phyloP scores from a whole-genome alignment of 2,888 invertebrate genomes.

The Galerucella nymphaeae region DNA sequence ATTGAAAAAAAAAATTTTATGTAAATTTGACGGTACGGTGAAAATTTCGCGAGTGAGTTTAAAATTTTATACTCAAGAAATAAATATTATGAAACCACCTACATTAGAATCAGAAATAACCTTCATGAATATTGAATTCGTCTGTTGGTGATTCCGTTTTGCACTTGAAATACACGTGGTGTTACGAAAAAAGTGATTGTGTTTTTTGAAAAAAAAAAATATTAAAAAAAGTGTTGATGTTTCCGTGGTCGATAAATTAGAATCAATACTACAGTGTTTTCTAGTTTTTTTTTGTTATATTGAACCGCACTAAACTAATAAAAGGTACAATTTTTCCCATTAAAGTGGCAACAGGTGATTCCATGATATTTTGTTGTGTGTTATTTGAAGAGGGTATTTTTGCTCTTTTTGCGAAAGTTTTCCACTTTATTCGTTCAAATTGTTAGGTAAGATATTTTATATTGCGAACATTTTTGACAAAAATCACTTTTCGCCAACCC shows the following conservation, averaged over 20 bases:
- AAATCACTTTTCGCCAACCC: no score
- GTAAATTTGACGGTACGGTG: no score
- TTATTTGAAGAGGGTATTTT: constrained; percentile 6
- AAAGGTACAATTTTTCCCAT: constrained; percentile 18
- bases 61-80: constrained; percentile 2
- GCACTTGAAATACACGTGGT: not conserved
- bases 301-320: constrained; percentile 16
- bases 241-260: constrained; percentile 53
- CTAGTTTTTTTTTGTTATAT: constrained; percentile 14
- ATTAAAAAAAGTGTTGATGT: constrained; percentile 30
- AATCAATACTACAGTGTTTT: constrained; percentile 48
- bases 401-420: constrained; percentile 13
- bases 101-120: constrained; percentile 10
- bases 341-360: constrained; percentile 48
- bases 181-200: constrained; percentile 9
- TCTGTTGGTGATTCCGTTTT: not conserved
- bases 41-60: no score
- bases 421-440: no score
- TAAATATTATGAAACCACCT: constrained; percentile 11
- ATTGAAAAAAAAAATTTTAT: not conserved
- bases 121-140: not conserved
- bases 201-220: constrained; percentile 21
- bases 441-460: no score
- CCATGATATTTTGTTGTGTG: constrained; percentile 3
- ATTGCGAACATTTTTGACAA: no score